Evolutionary conservation across 2,113 vertebrate species (phyloP), one percentile per base, ranked within the genome.

Genomic region (Atrichornis clamosus): DNA sequence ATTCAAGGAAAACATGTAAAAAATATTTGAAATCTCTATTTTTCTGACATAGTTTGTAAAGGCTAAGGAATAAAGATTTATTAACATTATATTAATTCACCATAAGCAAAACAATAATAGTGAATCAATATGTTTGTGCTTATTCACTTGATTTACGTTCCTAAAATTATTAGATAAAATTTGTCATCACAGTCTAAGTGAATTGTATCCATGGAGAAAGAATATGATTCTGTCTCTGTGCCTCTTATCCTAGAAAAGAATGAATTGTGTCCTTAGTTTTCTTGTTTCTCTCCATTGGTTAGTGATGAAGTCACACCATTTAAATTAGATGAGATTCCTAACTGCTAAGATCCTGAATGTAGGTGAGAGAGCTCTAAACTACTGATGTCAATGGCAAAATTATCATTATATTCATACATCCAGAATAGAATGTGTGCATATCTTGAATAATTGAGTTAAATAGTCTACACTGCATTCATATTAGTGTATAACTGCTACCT

Each of bases 91-190:
- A 49, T 69, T 77, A 84, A 41, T 85, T 39, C 65, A 64, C 56
- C 44, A n/a, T 11, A 65, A 69, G 41, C 49, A 84, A 81, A 84
- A 88, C n/a, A 46, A 56, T 69, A 69, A 44, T 21, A 55, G 12
- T 47, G 18, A 59, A 5, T 84, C 47, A 76, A 63, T 80, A 86
- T 90, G 4, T 68, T 60, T 5, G 2, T 84, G 17, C 33, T 93
- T 79, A 84, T 88, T 85, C 26, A 49, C 37, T 80, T 76, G 11
- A 62, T 77, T 95, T 91, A 55, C 39, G 27, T 62, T 74, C 28
- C 20, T 91, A 67, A 91, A 95, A 95, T 90, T 60, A 90, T 85
- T 73, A 86, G 30, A 65, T 88, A 52, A 64, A 88, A 83, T 73
- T 63, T 60, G 58, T 82, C 49, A 37, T 91, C 52, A 33, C 67